Conservation (phyloP, 2,888 invertebrate genomes). For the Hyposoter dolosus region DNA sequence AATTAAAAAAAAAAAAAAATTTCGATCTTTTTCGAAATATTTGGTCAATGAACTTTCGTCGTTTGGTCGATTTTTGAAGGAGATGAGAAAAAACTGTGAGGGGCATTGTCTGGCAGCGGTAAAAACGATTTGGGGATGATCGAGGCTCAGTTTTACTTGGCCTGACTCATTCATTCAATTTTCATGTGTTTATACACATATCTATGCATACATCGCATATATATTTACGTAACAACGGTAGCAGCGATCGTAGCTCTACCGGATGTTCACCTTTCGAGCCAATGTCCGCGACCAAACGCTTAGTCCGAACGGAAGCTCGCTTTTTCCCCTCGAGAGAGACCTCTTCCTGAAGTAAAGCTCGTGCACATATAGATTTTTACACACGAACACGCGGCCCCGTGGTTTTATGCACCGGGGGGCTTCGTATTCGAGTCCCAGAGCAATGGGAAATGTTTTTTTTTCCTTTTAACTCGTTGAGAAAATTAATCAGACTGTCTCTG, state of each 20-base stretch:
- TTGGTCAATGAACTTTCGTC: background rate
- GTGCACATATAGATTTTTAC: background rate
- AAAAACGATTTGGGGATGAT: background rate
- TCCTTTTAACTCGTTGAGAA: background rate
- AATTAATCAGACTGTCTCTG: no score
- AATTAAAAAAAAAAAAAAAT: no score
- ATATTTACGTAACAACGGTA: conserved; percentile 15
- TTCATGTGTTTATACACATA: background rate
- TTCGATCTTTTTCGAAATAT: background rate
- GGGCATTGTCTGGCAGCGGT: background rate
- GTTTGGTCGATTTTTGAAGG: background rate
- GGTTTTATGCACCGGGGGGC: background rate
- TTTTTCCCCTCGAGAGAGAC: conserved; percentile 19
- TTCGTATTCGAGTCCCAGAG: background rate
- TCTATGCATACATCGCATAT: background rate
- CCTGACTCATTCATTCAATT: background rate
- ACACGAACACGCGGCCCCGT: background rate
- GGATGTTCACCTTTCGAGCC: conserved; percentile 70
- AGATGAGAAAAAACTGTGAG: background rate
- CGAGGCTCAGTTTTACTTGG: background rate
- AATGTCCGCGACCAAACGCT: conserved; percentile 66
- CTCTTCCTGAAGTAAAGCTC: conserved; percentile 37
- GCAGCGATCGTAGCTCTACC: conserved; percentile 63
- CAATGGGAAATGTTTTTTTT: background rate
- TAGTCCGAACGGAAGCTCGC: conserved; percentile 67